phyloP scores from a whole-genome alignment of 2,797 vertebrate genomes.

The Loriculus beryllinus region DNA sequence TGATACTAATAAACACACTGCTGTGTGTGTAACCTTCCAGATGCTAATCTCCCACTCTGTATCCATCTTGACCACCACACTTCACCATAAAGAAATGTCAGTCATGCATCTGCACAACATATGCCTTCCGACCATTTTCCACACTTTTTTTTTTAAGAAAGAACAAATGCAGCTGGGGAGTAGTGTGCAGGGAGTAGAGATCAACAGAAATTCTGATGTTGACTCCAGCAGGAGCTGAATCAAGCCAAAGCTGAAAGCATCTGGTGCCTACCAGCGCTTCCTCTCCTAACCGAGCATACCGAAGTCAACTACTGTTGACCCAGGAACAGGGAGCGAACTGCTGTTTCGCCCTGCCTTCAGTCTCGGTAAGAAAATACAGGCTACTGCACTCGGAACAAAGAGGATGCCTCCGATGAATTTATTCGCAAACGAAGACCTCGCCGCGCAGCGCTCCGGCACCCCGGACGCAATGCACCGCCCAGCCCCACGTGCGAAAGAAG shows the following conservation, averaged over 20 bases:
- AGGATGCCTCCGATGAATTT: neutral
- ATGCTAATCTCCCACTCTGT: neutral
- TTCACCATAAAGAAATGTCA: neutral
- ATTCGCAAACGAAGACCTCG: neutral
- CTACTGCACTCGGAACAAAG: neutral
- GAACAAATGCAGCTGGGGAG: neutral
- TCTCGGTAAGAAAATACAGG: neutral
- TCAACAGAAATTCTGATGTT: neutral
- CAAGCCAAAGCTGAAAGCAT: neutral
- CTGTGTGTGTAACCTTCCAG: neutral
- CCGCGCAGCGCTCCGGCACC: neutral
- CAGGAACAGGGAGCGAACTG: accelerated
- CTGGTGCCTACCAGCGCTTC: neutral
- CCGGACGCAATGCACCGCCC: neutral
- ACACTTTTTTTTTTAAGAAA: neutral
- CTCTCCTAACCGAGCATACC: neutral
- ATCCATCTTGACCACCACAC: neutral
- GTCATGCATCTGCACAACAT: constrained; percentile 1
- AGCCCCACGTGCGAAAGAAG: neutral
- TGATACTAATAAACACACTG: neutral
- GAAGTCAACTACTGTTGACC: accelerated
- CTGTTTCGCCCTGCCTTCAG: neutral
- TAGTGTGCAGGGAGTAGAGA: accelerated
- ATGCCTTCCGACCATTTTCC: neutral
- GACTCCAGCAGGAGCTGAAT: neutral